These are phyloP conservation scores for Takifugu flavidus DNA, from an alignment of 2,113 vertebrate species.

Conservation along the genomic window DNA sequence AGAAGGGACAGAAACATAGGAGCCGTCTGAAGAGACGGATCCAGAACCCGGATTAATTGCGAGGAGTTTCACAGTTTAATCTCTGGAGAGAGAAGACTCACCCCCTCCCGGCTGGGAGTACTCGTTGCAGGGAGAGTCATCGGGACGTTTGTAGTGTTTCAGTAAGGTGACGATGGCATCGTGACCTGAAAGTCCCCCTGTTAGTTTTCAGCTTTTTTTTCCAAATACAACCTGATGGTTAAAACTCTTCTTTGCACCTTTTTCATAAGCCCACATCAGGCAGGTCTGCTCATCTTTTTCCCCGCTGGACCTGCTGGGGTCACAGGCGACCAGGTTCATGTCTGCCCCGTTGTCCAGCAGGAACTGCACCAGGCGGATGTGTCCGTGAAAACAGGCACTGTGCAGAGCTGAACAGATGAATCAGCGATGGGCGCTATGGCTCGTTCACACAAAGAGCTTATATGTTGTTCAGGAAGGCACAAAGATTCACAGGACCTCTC, in stretches of 20 bases:
- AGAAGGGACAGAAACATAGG: conserved; percentile 92
- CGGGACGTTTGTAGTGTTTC: conserved; percentile 92
- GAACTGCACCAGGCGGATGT: conserved; percentile 91
- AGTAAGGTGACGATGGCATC: conserved; percentile 91
- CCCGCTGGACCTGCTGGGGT: conserved; percentile 93
- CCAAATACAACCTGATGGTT: too few species aligned
- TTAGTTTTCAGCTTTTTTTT: too few species aligned
- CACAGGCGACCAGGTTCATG: conserved; percentile 93
- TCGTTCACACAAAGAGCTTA: too few species aligned
- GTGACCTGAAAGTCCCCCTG: conserved; percentile 73
- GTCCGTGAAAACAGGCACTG: conserved; percentile 91
- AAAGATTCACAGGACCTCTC: too few species aligned
- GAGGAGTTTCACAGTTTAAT: conserved; percentile 1
- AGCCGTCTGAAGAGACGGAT: conserved; percentile 82
- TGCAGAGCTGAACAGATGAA: conserved; percentile 79
- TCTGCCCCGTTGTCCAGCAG: conserved; percentile 90
- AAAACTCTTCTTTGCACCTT: conserved; percentile 67
- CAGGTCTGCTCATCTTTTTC: conserved; percentile 97
- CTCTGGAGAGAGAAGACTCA: conserved; percentile 48
- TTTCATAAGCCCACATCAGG: conserved; percentile 98
- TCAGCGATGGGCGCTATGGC: not conserved
- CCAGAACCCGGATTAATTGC: not conserved
- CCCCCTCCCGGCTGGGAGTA: conserved; percentile 96
- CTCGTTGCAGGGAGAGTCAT: conserved; percentile 90
- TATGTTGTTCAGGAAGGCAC: too few species aligned